Conservation (phyloP, 2,113 vertebrate genomes). For the Pterocles orientalis region DNA sequence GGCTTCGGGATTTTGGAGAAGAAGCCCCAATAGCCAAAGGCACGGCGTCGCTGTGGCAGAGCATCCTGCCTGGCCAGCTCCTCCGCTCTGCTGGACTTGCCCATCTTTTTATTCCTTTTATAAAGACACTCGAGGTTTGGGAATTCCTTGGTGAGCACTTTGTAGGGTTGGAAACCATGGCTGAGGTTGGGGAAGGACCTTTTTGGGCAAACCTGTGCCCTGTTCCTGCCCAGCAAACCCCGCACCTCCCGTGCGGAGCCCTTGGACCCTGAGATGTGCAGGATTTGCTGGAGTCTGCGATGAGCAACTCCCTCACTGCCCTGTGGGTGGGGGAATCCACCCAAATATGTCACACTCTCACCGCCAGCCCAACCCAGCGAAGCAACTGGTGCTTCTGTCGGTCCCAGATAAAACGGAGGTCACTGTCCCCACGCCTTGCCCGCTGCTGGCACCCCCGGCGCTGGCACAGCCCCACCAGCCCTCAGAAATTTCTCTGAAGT, state of each 20-base stretch:
- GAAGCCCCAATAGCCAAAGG: rapidly evolving
- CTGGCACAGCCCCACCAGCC: background rate
- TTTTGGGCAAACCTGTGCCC: too few relatives aligned
- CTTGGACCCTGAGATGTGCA: background rate
- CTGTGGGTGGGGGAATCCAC: slow-evolving; percentile 40
- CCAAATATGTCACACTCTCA: background rate
- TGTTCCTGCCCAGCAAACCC: background rate
- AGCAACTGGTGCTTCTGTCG: background rate
- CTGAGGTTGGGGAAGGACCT: background rate
- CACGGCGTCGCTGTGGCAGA: background rate
- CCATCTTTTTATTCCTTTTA: background rate
- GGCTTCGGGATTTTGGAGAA: background rate
- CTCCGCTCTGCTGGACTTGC: background rate
- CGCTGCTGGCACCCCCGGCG: background rate
- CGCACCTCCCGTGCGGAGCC: background rate
- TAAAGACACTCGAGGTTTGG: background rate
- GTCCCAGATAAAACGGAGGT: background rate
- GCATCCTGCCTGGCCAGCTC: background rate
- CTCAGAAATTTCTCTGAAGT: background rate
- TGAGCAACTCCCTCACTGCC: background rate
- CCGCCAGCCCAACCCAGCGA: rapidly evolving
- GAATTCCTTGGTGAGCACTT: background rate
- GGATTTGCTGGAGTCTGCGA: background rate
- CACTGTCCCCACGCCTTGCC: background rate
- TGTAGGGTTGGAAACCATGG: background rate